phyloP scores from a whole-genome alignment of 1,140 invertebrate species.

The Branchinecta lindahli region DNA sequence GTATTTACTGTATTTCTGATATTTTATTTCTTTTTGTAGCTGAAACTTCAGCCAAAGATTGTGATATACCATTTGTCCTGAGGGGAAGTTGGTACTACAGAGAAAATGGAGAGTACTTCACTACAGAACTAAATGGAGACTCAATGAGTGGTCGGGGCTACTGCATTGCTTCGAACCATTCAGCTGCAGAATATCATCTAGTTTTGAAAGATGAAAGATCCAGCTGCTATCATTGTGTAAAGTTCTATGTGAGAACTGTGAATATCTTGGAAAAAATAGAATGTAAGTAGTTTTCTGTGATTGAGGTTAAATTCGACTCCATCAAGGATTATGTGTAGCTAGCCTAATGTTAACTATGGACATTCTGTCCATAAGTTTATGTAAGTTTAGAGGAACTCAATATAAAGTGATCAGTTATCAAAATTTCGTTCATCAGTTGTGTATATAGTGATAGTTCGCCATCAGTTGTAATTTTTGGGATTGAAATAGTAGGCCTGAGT shows the following conservation, averaged over 20 bases:
- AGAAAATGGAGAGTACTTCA: slow-evolving; percentile 66
- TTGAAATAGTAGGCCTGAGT: no score
- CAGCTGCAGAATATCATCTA: slow-evolving; percentile 43
- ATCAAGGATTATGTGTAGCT: no score
- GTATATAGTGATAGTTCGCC: no score
- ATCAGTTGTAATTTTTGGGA: no score
- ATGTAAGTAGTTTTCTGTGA: slow-evolving; percentile 37
- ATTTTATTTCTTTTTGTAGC: not conserved
- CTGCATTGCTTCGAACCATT: slow-evolving; percentile 45
- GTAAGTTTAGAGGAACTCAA: no score
- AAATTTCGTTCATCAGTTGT: no score
- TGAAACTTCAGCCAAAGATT: slow-evolving; percentile 23
- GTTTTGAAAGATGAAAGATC: slow-evolving; percentile 43
- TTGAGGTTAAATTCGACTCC: no score
- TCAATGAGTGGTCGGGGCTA: slow-evolving; percentile 52
- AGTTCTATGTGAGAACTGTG: slow-evolving; percentile 64
- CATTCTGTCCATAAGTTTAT: no score
- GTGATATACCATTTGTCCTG: slow-evolving; percentile 52
- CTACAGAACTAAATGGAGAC: slow-evolving; percentile 61
- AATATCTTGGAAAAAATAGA: slow-evolving; percentile 82
- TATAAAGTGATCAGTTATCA: no score
- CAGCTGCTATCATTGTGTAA: slow-evolving; percentile 65
- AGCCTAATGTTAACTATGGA: no score
- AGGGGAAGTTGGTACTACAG: slow-evolving; percentile 78
- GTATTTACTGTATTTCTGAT: no score